Evolutionary conservation across 2,797 vertebrate genomes (phyloP), one percentile per base, ranked within the genome.

Genomic region (Odontamblyopus rebecca): DNA sequence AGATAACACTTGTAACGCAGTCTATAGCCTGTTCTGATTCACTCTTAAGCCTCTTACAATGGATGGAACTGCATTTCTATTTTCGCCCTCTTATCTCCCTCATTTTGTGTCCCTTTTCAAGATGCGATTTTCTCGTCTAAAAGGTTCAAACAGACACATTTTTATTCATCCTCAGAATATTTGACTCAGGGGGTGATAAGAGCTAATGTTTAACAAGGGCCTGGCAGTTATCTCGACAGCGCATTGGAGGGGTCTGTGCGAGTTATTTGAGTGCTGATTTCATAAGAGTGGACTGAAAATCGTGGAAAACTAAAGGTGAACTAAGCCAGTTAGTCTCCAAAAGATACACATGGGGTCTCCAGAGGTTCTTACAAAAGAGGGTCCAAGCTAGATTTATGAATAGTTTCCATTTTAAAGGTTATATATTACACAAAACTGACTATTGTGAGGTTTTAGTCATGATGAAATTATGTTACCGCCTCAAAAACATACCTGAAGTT

Each of bases 191-290:
- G 74, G 68, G 35, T 70, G 66, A 70, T 70, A 51, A 67, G 30
- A 82, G 72, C 19, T 61, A 13, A 68, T 79, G 73, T 80, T 79
- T 76, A 78, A 80, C 66, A 70, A 71, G 38, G n/a, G 59, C 69
- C 71, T 30, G 11, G 57, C 71, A 66, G 8, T 57, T 72, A 67
- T 75, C 61, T 73, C 32, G 68, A 72, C 61, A 61, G 19, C 63
- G 27, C 63, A 53, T 82, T 70, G 69, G 61, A 65, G 66, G 30
- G 44, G 32, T 48, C n/a, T 27, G 38, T n/a, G 29, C 32, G 65
- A 73, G 75, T 26, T 63, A 63, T 78, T 81, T 51, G 6, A 67
- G 26, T 50, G 3, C 32, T 54, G 76, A 71, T 48, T 9, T 65
- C 44, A 50, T 16, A 26, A 56, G 19, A 41, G 38, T 5, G 19